A percentile compares a stretch with the other conserved stretches of the same genome.
phyloP scores from a whole-genome alignment of 2,797 vertebrate genomes.

The Setipinna tenuifilis region DNA sequence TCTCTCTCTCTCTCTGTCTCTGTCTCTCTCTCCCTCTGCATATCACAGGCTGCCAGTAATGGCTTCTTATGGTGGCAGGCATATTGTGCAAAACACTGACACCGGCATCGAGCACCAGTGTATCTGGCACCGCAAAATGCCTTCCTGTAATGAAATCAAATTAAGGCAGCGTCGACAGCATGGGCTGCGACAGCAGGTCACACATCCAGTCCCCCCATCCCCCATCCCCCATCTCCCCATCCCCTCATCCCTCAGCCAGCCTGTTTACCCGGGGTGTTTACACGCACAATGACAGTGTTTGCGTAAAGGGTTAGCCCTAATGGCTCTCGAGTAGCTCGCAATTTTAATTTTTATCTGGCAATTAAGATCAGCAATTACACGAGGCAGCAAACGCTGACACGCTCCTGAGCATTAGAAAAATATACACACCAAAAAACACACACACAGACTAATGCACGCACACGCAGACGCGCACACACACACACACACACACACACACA shows the following conservation, averaged over 20 bases:
- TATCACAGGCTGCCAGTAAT: not conserved
- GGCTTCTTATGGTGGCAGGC: not conserved
- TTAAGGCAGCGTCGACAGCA: constrained; percentile 47
- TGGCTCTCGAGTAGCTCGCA: not conserved
- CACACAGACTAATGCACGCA: not conserved
- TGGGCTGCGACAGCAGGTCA: constrained; percentile 49
- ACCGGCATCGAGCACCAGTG: not conserved
- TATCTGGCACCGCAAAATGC: constrained; percentile 54
- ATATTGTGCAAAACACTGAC: not conserved
- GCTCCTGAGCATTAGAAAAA: constrained; percentile 3
- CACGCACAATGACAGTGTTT: not conserved
- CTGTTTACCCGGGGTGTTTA: not conserved
- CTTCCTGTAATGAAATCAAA: constrained; percentile 62
- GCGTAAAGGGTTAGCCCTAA: not conserved
- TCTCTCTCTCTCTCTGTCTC: not conserved
- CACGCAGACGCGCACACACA: not conserved
- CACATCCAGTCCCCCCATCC: not conserved
- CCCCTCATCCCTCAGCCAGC: not conserved
- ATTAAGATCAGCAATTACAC: constrained; percentile 25
- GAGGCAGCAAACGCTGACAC: constrained; percentile 16
- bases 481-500: not conserved
- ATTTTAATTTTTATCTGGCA: constrained; percentile 17
- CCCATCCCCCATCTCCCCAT: too few species aligned
- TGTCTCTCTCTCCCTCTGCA: not conserved
- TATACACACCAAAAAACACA: too few species aligned